A percentile compares a stretch with the other conserved stretches of the same genome.
Conservation (phyloP, 2,113 vertebrate species). For the Halcyon malimbica region DNA sequence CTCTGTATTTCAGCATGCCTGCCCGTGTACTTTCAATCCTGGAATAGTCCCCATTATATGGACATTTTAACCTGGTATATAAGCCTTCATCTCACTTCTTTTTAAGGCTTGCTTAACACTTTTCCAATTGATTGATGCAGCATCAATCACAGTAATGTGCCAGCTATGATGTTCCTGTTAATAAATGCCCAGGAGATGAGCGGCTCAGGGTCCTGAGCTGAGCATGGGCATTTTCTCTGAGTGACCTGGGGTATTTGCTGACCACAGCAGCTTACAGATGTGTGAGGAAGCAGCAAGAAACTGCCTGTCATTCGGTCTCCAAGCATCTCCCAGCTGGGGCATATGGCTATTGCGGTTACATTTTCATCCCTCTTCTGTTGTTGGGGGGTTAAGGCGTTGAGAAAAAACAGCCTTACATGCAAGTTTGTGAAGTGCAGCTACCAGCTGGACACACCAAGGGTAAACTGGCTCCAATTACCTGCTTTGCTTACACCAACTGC, state of each 20-base stretch:
- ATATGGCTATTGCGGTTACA: background rate
- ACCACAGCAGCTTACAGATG: background rate
- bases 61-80: background rate
- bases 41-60: background rate
- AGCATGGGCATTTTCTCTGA: background rate
- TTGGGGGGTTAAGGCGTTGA: background rate
- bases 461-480: background rate
- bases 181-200: background rate
- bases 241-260: background rate
- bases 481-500: background rate
- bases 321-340: background rate
- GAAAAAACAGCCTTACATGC: background rate
- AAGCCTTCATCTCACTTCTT: background rate
- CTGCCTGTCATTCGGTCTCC: background rate
- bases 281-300: background rate
- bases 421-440: background rate
- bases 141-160: background rate
- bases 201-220: background rate
- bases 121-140: background rate
- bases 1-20: background rate
- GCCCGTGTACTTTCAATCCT: background rate
- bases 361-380: background rate
- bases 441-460: background rate
- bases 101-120: conserved; percentile 22
- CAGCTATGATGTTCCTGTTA: background rate